A percentile compares a stretch with the other conserved stretches of the same genome.
Conservation (phyloP, 2,797 vertebrate genomes). For the Champsocephalus esox region DNA sequence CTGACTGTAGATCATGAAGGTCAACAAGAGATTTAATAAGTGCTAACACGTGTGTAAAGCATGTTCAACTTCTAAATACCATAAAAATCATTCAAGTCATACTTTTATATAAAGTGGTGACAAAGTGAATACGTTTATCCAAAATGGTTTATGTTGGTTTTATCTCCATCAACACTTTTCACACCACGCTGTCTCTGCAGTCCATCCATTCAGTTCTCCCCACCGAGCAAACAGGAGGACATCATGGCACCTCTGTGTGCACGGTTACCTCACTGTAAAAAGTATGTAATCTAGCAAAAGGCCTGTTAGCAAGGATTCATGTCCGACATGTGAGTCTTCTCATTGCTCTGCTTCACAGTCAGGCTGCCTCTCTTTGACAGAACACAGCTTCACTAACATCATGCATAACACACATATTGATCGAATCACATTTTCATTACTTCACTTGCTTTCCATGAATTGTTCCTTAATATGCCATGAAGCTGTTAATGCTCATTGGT, state of each 20-base stretch:
- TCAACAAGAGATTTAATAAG: slow-evolving; percentile 2
- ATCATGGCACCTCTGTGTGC: slow-evolving; percentile 65
- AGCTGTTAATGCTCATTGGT: slow-evolving; percentile 34
- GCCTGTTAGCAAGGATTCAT: slow-evolving; percentile 53
- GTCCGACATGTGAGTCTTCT: slow-evolving; percentile 66
- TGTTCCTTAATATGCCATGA: slow-evolving; percentile 21
- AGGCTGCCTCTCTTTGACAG: slow-evolving; percentile 63
- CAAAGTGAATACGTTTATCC: slow-evolving; percentile 1
- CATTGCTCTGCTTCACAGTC: slow-evolving; percentile 58
- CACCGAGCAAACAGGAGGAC: slow-evolving; percentile 56
- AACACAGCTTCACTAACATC: slow-evolving; percentile 67
- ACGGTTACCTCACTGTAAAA: slow-evolving; percentile 73
- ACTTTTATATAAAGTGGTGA: slow-evolving; percentile 3
- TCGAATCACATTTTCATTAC: slow-evolving; percentile 61
- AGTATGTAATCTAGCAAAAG: slow-evolving; percentile 76
- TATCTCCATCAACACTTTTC: slow-evolving; percentile 30
- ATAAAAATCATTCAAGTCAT: background rate
- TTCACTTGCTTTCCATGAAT: slow-evolving; percentile 63
- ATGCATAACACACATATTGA: slow-evolving; percentile 50
- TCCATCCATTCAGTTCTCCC: slow-evolving; percentile 53
- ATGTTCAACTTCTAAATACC: slow-evolving; percentile 5
- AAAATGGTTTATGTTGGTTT: slow-evolving; percentile 8
- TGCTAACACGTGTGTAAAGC: slow-evolving; percentile 21
- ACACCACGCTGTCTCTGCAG: slow-evolving; percentile 23
- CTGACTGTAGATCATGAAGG: slow-evolving; percentile 23